These are phyloP conservation scores for Enoplosus armatus DNA, from an alignment of 2,797 vertebrate genomes.

Conservation along the genomic window DNA sequence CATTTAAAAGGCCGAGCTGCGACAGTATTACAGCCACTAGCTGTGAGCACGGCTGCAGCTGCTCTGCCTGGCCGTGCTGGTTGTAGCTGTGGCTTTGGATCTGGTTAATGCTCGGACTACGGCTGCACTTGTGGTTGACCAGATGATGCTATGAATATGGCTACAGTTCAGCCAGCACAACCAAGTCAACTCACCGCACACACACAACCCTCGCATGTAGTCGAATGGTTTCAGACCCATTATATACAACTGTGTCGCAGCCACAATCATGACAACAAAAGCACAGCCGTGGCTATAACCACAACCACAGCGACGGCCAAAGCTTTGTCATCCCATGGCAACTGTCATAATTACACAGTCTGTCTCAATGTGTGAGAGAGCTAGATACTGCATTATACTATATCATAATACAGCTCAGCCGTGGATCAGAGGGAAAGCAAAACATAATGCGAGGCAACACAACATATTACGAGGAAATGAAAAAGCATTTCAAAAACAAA, in stretches of 20 bases:
- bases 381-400: neutral
- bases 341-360: neutral
- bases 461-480: neutral
- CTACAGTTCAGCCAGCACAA: neutral
- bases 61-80: neutral
- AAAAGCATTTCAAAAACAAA: neutral
- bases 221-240: no score
- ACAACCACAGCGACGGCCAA: no score
- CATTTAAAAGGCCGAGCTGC: neutral
- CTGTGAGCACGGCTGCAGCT: constrained; percentile 9
- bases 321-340: no score
- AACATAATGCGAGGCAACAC: neutral
- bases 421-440: neutral
- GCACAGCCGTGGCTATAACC: no score
- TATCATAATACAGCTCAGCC: neutral
- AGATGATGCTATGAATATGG: neutral
- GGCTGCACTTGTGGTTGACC: neutral
- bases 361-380: neutral
- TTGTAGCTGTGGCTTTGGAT: neutral
- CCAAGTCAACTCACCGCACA: neutral
- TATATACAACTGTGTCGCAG: neutral
- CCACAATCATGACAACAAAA: neutral
- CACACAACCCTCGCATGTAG: no score
- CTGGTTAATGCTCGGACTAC: neutral
- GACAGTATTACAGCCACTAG: neutral